Evolutionary conservation across 2,797 vertebrate species (phyloP), one percentile per base, ranked within the genome.

Genomic region (Sebastes taczanowskii): DNA sequence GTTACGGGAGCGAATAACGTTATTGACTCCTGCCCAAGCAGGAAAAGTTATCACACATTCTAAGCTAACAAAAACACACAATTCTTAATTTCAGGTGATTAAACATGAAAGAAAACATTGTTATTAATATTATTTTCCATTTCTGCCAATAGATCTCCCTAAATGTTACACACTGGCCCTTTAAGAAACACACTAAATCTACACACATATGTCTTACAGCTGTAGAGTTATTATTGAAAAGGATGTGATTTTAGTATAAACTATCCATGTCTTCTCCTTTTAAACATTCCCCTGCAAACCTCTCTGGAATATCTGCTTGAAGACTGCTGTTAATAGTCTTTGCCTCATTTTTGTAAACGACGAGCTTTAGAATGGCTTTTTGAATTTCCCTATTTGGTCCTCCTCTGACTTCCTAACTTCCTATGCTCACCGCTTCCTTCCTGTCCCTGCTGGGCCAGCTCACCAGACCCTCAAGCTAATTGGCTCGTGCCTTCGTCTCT

Each of bases 371-470:
- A 87, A 55, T 30, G 64, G 25, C 38, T 78, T 64, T 14, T 77
- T 77, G 73, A 72, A 85, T 85, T 74, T 69, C 89, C 84, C 72
- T 87, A 83, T 89, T 89, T 88, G 86, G 88, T 88, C 59, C 67
- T 85, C 80, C 60, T 71, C 77, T 87, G 77, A 91, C 83, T 88
- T 88, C 71, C 73, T 64, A 32, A 80, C 89, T 83, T 92, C 86
- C 87, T 89, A 8, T 38, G 68, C 80, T 90, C 70, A 27, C 80
- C 25, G 11, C 88, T 91, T 92, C 87, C 87, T 93, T 91, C 87
- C 88, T 87, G 81, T 89, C 71, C 85, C 88, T 70, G 70, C 86
- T 86, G 83, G 78, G 72, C 77, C 66, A 23, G 77, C 75, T 88
- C 76, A 75, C 71, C 86, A 86, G 78, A 83, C 70, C 82, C 75